A percentile compares a stretch with the other conserved stretches of the same genome.
These are phyloP conservation scores for Stegostoma tigrinum DNA, from an alignment of 2,113 vertebrate genomes.

Conservation along the genomic window DNA sequence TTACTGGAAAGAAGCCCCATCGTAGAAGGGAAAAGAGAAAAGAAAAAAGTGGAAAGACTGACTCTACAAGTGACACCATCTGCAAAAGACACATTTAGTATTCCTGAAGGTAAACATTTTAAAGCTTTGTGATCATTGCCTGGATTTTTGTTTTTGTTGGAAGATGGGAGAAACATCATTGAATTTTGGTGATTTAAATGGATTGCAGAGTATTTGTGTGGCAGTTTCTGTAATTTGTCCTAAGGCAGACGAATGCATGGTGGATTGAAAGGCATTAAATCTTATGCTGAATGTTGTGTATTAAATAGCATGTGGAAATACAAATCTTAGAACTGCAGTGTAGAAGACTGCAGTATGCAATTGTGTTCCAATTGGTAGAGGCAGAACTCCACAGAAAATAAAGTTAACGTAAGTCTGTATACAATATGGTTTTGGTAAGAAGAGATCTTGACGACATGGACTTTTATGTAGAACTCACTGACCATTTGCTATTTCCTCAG, in stretches of 20 bases:
- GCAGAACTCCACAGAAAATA: background rate
- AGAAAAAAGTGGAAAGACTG: constrained; percentile 83
- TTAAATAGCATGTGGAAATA: background rate
- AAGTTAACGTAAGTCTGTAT: background rate
- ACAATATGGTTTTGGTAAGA: background rate
- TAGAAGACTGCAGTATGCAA: background rate
- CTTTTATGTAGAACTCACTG: background rate
- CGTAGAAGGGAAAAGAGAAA: constrained; percentile 85
- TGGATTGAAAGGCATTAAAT: background rate
- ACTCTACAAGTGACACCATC: constrained; percentile 77
- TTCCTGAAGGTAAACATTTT: constrained; percentile 68
- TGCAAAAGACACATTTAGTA: constrained; percentile 73
- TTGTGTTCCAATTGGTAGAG: background rate
- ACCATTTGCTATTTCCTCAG: background rate
- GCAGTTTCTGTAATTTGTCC: background rate
- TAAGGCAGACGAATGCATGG: background rate
- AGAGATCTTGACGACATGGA: background rate
- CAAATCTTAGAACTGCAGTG: background rate
- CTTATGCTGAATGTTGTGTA: background rate
- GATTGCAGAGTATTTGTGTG: background rate
- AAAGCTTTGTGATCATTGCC: background rate
- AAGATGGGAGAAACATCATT: background rate
- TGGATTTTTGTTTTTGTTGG: constrained; percentile 25
- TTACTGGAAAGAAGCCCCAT: constrained; percentile 66
- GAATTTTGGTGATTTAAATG: background rate